phyloP scores from a whole-genome alignment of 2,797 vertebrate genomes.

The Hemitrygon akajei region DNA sequence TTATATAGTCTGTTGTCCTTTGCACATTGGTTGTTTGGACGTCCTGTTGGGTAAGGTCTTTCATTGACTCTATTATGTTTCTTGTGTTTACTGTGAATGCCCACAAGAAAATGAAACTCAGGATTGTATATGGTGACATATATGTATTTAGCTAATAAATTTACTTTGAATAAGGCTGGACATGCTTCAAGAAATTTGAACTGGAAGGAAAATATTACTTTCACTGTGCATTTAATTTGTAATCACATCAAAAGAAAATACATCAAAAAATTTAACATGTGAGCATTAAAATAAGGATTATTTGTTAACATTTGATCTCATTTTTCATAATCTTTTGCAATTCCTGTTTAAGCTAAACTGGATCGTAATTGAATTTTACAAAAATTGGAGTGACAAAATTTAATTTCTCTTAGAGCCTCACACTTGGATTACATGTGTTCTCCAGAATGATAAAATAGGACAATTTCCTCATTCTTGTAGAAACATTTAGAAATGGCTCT shows the following conservation, averaged over 20 bases:
- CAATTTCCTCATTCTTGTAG: neutral
- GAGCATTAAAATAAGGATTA: neutral
- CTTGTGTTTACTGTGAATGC: too few relatives aligned
- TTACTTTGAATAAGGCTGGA: neutral
- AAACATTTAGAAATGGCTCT: neutral
- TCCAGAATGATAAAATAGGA: neutral
- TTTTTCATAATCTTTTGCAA: conserved; percentile 7
- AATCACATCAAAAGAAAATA: neutral
- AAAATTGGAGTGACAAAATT: neutral
- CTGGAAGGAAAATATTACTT: neutral
- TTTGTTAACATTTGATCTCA: neutral
- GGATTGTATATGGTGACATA: too few relatives aligned
- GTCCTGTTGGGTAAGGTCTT: too few relatives aligned
- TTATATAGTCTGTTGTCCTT: too few relatives aligned
- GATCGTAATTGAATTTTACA: neutral
- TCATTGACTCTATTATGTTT: too few relatives aligned
- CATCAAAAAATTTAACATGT: neutral
- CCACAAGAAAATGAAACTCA: too few relatives aligned
- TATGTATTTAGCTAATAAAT: too few relatives aligned
- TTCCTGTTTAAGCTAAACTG: neutral
- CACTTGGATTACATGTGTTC: neutral
- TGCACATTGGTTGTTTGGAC: too few relatives aligned
- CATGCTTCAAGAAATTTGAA: neutral
- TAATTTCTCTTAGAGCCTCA: neutral
- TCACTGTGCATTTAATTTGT: neutral